A percentile compares a stretch with the other conserved stretches of the same genome.
Evolutionary conservation across 2,797 vertebrate species (phyloP).

Genomic region (Urosaurus nigricauda): DNA sequence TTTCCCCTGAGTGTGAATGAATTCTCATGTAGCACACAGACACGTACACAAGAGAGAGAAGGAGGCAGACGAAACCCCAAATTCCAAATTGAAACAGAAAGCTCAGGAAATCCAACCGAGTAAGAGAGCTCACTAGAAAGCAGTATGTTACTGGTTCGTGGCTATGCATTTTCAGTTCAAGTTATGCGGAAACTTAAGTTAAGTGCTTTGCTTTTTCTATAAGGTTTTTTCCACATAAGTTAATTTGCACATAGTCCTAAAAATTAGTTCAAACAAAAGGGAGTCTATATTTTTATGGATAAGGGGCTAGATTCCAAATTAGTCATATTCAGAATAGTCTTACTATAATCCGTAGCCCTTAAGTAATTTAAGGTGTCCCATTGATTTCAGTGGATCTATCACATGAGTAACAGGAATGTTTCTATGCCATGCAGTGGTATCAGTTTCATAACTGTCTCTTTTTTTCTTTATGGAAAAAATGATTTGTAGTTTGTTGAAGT

Average conservation of each 20-base stretch:
- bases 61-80: not conserved
- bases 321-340: not conserved
- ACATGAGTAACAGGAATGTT: no score
- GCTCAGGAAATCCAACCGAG: not conserved
- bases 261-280: not conserved
- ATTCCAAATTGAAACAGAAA: not conserved
- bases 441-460: no score
- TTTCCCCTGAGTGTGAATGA: conserved; percentile 1
- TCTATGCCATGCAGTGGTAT: no score
- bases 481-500: no score
- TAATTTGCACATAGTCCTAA: not conserved
- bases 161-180: not conserved
- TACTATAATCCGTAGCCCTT: not conserved
- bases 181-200: not conserved
- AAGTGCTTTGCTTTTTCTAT: not conserved
- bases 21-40: not conserved
- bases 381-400: not conserved
- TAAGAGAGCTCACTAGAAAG: not conserved
- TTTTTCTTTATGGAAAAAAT: no score
- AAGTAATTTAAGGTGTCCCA: not conserved
- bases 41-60: no score
- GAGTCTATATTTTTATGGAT: not conserved
- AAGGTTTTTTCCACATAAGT: not conserved
- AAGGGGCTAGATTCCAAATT: no score
- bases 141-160: not conserved